A percentile compares a stretch with the other conserved stretches of the same genome.
phyloP scores from a whole-genome alignment of 2,113 vertebrate species.

The Lepisosteus oculatus region DNA sequence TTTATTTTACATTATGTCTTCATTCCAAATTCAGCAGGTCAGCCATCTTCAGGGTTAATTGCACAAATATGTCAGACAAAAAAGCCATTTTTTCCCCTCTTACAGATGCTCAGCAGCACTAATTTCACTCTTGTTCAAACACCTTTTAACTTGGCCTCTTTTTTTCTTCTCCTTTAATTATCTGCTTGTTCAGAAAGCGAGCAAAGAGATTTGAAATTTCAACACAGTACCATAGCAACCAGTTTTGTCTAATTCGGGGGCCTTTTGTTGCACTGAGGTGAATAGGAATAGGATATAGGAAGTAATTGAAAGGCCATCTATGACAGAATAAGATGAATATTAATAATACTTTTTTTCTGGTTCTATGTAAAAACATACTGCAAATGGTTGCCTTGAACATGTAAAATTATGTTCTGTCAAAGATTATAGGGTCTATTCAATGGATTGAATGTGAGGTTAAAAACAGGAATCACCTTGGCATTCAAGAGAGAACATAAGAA shows the following conservation, averaged over 20 bases:
- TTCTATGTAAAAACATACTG: background rate
- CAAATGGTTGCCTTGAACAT: too few species aligned
- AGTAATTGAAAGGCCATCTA: constrained; percentile 51
- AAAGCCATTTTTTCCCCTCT: background rate
- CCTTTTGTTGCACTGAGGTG: constrained; percentile 58
- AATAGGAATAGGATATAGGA: constrained; percentile 49
- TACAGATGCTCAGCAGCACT: constrained; percentile 1
- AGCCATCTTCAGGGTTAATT: constrained; percentile 9
- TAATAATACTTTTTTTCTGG: constrained; percentile 49
- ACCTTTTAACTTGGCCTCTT: constrained; percentile 37
- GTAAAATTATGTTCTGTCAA: too few species aligned
- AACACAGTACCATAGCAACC: constrained; percentile 57
- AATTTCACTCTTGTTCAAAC: constrained; percentile 16
- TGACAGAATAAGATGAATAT: constrained; percentile 55
- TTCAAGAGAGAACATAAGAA: too few species aligned
- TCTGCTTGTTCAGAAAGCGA: constrained; percentile 41
- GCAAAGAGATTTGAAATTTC: constrained; percentile 46
- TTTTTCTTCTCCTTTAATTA: constrained; percentile 42
- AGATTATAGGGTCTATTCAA: too few species aligned
- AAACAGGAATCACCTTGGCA: too few species aligned
- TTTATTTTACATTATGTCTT: too few species aligned
- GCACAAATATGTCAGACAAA: background rate
- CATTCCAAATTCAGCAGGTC: background rate
- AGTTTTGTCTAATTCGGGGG: constrained; percentile 52
- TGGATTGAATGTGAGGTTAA: too few species aligned